Base-by-base conservation (phyloP, 2,113 vertebrate species). In the Nibea coibor region DNA sequence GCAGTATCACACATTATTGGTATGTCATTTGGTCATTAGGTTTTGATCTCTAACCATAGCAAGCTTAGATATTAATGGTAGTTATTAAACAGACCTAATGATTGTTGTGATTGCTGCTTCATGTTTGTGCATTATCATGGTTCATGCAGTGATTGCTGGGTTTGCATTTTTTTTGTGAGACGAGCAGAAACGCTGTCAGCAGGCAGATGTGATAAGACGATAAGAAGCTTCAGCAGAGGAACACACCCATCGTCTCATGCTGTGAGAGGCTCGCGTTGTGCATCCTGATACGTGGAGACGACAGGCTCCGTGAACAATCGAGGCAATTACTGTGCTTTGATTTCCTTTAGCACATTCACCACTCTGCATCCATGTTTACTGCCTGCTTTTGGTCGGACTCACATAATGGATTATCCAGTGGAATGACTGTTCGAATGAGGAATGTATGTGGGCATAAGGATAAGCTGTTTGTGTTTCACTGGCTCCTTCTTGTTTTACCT, bases 401-500 rank as follows among this genome's bases (percentile, higher is more conserved):
- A 24, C 42, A n/a, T 51, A 61, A 69, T 78, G 45, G n/a, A 51
- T 59, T 17, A 16, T 54, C 19, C 39, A 39, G 10, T 48, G 65
- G 31, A 45, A n/a, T 16, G 35, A 53, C 15, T 54, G 15, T 24
- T 14, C 0, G 10, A 50, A 5, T 42, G 17, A 73, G n/a, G n/a
- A 63, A 35, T 56, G 28, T 26, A 70, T 58, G 72, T 76, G 42
- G 50, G 42, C 26, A 47, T 26, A 51, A 51, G 39, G 43, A 17
- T 43, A 4, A 35, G n/a, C n/a, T 42, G 43, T 81, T 61, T 61
- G 51, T 65, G n/a, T 59, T 67, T 66, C 54, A 67, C 26, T 51
- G 35, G 14, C 42, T 69, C 0, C 5, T 81, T 16, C 24, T 47
- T 24, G 62, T 20, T 69, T 61, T 68, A 56, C 56, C 72, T 68